Evolutionary conservation across 2,888 invertebrate genomes (phyloP), one percentile per base, ranked within the genome.

Genomic region (Serrognathus titanus): DNA sequence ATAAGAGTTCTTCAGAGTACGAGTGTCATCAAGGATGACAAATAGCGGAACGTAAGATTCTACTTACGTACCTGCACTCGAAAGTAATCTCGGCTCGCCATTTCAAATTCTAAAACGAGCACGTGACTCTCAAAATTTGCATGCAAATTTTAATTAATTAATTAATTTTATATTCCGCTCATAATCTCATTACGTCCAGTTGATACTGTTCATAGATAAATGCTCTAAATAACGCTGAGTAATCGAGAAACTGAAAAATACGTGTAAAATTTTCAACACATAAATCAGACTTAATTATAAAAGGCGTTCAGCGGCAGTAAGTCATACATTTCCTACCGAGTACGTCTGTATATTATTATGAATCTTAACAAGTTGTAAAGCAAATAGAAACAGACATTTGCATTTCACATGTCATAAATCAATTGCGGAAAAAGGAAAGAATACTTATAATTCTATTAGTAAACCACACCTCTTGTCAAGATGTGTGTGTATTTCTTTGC

Each of bases 341-440:
- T 31, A 31, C 24, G 24, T 31, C 24, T 31, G 24, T 31, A 31
- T 31, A 31, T 31, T 31, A 31, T 31, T 31, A 52, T 52, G 36
- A 52, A 54, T 35, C 51, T 55, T 60, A 60, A 58, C 58, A 61
- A 57, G 56, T 55, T 56, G 61, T 58, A 52, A 58, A 61, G 61
- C 56, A 59, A 58, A 63, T 53, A 60, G 59, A 53, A 55, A 59
- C 58, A 57, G 55, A 56, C 56, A 61, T 63, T 63, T 61, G 56
- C 61, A 61, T 61, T 61, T 57, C 58, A 56, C 56, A 54, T 57
- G 58, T 60, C 57, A 61, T 63, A 63, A 63, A 63, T 63, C 63
- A 63, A 61, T 48, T 55, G 54, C 50, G 31, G 38, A 38, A 36
- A 50, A 50, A 52, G 45, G 43, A 50, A 50, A 51, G 55, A 50